These are phyloP conservation scores for Nerophis ophidion DNA, from an alignment of 2,113 vertebrate genomes.

Conservation along the genomic window DNA sequence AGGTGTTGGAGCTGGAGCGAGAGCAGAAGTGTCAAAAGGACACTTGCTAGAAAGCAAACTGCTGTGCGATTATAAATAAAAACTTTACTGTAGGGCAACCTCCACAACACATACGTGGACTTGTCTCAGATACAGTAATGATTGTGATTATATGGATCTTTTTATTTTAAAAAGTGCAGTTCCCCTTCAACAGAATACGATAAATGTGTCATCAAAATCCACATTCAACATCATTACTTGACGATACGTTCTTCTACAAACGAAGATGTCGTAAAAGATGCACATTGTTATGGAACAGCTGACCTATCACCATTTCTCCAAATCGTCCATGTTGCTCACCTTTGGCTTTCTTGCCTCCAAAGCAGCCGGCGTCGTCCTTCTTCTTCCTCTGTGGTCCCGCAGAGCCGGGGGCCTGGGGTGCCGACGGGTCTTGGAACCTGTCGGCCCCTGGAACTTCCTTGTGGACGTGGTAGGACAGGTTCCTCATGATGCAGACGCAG, in stretches of 20 bases:
- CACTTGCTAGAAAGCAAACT: too few relatives aligned
- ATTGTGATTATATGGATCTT: too few relatives aligned
- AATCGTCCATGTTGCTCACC: constrained; percentile 64
- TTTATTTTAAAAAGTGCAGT: too few relatives aligned
- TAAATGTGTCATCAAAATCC: too few relatives aligned
- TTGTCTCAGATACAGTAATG: too few relatives aligned
- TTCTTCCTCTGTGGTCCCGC: constrained; percentile 86
- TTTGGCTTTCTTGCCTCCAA: constrained; percentile 97
- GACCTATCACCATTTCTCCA: constrained; percentile 1
- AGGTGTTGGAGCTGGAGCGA: too few relatives aligned
- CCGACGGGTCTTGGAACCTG: constrained; percentile 81
- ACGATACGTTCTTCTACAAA: background rate
- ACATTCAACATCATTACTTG: too few relatives aligned
- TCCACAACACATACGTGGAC: too few relatives aligned
- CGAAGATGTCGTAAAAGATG: background rate
- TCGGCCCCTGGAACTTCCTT: constrained; percentile 95
- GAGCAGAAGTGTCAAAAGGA: too few relatives aligned
- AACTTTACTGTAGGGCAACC: too few relatives aligned
- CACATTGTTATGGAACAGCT: background rate
- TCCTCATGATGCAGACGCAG: constrained; percentile 97
- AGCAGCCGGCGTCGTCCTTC: constrained; percentile 93
- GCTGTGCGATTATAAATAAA: too few relatives aligned
- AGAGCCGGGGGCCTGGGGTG: constrained; percentile 66
- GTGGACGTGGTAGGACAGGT: constrained; percentile 96
- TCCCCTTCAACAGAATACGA: too few relatives aligned